These are phyloP conservation scores for Andrena dorsata DNA, from an alignment of 2,888 invertebrate genomes.

Conservation along the genomic window DNA sequence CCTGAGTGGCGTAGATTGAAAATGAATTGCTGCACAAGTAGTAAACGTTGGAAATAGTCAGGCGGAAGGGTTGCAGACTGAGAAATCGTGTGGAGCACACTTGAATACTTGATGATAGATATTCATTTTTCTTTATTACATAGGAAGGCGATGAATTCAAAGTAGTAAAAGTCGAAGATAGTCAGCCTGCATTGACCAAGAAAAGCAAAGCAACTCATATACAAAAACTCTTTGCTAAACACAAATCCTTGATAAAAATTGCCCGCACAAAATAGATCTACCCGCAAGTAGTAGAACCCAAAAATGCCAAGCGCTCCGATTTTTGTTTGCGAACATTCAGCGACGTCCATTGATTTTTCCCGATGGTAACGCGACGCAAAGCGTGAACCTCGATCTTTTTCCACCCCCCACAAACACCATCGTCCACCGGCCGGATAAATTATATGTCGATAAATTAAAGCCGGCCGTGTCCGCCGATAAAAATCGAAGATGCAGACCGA, in stretches of 20 bases:
- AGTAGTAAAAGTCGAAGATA: neutral
- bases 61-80: neutral
- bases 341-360: constrained; percentile 8
- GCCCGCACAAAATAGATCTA: neutral
- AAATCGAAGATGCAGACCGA: constrained; percentile 55
- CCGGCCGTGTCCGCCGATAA: constrained; percentile 45
- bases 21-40: neutral
- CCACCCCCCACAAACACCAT: constrained; percentile 17
- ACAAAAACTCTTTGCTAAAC: neutral
- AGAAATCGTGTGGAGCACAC: neutral
- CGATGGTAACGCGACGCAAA: constrained; percentile 43
- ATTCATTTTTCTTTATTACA: no score
- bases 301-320: neutral
- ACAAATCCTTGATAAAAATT: no score
- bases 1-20: neutral
- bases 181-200: neutral
- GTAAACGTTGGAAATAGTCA: neutral
- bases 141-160: neutral
- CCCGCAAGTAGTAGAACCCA: neutral
- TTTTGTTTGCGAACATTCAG: neutral
- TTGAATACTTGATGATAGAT: no score
- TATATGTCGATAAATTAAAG: constrained; percentile 59
- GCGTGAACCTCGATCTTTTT: constrained; percentile 12
- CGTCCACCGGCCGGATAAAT: constrained; percentile 48
- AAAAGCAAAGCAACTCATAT: no score